These are phyloP conservation scores for Columbina picui DNA, from an alignment of 2,113 vertebrate species.

Conservation along the genomic window DNA sequence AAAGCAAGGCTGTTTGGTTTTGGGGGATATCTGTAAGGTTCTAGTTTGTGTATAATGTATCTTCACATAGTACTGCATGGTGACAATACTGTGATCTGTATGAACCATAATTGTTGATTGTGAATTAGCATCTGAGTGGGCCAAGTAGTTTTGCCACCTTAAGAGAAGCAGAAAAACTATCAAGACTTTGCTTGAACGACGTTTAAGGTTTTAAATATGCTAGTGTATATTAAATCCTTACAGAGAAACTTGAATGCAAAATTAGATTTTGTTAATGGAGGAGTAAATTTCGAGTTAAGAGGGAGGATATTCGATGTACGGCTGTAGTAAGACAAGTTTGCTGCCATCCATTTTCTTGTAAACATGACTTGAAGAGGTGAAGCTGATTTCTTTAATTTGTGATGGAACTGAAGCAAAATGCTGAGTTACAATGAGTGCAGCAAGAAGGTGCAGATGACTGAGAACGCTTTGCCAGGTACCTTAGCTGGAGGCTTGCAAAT, in stretches of 20 bases:
- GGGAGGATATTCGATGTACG: neutral
- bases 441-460: neutral
- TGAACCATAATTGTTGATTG: neutral
- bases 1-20: neutral
- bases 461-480: rapidly evolving
- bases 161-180: neutral
- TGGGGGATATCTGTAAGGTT: neutral
- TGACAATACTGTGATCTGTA: neutral
- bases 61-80: neutral
- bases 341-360: neutral
- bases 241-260: neutral
- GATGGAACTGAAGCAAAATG: neutral
- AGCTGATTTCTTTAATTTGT: neutral
- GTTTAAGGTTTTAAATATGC: neutral
- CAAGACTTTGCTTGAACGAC: neutral
- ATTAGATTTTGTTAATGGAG: neutral
- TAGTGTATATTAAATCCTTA: neutral
- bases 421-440: neutral
- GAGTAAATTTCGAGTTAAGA: neutral
- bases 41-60: neutral
- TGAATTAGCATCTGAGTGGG: neutral
- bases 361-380: neutral
- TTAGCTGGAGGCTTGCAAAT: neutral
- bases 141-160: neutral
- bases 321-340: neutral